Conservation (phyloP, 92 coral and sea anemone species). For the Palythoa grandiflora region DNA sequence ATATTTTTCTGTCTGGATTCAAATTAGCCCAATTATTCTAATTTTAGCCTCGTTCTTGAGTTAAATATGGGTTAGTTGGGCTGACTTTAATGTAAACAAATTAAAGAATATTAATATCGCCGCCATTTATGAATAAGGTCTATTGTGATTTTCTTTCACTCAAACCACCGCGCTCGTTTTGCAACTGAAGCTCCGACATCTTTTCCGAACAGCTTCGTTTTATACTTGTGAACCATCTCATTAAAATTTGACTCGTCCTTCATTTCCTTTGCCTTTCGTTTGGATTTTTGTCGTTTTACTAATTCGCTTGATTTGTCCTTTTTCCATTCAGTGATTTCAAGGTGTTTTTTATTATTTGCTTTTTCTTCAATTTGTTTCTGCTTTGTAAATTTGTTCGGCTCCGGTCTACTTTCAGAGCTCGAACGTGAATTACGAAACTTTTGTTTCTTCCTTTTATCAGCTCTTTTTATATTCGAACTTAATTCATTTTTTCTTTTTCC, state of each 20-base stretch:
- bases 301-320: not conserved
- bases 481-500: not conserved
- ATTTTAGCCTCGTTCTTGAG: no score
- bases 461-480: not conserved
- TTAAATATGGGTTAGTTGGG: no score
- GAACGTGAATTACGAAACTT: not conserved
- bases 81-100: not conserved
- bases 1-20: no score
- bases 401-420: constrained; percentile 5
- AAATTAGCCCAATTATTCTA: no score
- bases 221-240: constrained; percentile 87
- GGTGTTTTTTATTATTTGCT: not conserved
- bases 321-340: not conserved
- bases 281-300: constrained; percentile 45
- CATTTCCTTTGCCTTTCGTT: constrained; percentile 66
- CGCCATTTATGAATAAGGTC: no score
- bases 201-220: constrained; percentile 85
- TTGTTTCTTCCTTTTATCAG: not conserved
- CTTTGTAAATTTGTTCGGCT: constrained; percentile 14
- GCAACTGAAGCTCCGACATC: constrained; percentile 47
- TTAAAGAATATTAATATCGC: not conserved
- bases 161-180: constrained; percentile 76
- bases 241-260: constrained; percentile 84
- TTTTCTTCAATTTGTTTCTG: not conserved
- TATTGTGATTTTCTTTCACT: constrained; percentile 3